These are phyloP conservation scores for Salvelinus sp. DNA, from an alignment of 2,113 vertebrate species.

Conservation along the genomic window DNA sequence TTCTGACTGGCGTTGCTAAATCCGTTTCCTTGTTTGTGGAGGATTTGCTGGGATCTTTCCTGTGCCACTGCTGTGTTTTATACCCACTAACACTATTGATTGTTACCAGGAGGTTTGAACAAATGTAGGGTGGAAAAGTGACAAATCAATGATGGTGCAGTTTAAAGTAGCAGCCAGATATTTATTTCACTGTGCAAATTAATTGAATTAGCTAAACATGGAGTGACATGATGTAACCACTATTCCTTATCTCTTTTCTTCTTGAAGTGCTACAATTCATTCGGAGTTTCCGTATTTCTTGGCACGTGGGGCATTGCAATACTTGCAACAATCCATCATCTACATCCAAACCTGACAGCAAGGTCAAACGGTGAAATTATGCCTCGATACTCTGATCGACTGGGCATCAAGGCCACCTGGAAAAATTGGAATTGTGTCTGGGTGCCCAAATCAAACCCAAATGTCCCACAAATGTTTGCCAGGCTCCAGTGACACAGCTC, in stretches of 20 bases:
- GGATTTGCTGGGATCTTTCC: slow-evolving; percentile 28
- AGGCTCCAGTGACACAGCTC: slow-evolving; percentile 20
- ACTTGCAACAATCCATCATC: background rate
- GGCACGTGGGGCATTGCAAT: background rate
- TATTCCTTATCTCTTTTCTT: background rate
- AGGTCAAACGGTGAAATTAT: background rate
- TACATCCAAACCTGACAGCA: background rate
- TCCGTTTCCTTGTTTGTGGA: background rate
- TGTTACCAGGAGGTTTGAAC: slow-evolving; percentile 35
- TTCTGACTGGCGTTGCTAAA: slow-evolving; percentile 38
- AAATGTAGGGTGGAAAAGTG: slow-evolving; percentile 27
- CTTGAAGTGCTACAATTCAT: background rate
- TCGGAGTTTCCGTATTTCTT: background rate
- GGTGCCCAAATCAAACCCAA: slow-evolving; percentile 37
- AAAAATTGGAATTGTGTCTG: background rate
- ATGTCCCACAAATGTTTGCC: slow-evolving; percentile 34
- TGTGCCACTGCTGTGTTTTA: slow-evolving; percentile 26
- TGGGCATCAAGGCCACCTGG: background rate
- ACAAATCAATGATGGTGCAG: slow-evolving; percentile 35
- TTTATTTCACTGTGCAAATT: slow-evolving; percentile 10
- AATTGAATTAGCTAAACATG: background rate
- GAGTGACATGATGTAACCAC: background rate
- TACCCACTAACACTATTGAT: slow-evolving; percentile 34
- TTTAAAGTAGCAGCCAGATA: slow-evolving; percentile 12
- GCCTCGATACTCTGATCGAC: slow-evolving; percentile 3